These are phyloP conservation scores for Tigriopus japonicus DNA, from an alignment of 1,140 invertebrate genomes.

Conservation along the genomic window DNA sequence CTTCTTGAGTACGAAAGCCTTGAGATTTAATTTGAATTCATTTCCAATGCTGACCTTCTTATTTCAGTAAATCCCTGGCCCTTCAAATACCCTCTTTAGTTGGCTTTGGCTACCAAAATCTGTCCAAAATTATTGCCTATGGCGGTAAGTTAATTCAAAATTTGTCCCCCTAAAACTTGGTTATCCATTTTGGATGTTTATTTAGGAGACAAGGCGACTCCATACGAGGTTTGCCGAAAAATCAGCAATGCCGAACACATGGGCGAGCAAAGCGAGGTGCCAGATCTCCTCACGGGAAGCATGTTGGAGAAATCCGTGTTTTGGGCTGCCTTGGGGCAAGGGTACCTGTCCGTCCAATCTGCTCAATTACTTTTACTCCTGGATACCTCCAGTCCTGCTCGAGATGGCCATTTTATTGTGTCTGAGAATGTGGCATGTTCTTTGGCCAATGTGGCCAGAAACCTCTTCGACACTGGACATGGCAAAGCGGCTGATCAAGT, in stretches of 20 bases:
- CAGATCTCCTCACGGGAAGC: constrained; percentile 53
- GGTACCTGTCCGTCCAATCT: constrained; percentile 53
- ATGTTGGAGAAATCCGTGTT: constrained; percentile 57
- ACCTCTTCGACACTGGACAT: constrained; percentile 44
- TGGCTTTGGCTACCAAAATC: no score
- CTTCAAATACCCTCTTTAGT: no score
- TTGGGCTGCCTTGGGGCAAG: constrained; percentile 68
- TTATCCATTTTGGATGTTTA: no score
- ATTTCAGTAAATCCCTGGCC: no score
- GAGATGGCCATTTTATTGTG: constrained; percentile 18
- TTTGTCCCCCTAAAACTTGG: no score
- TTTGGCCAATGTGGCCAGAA: constrained; percentile 22
- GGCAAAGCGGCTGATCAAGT: constrained; percentile 50
- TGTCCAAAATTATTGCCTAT: no score
- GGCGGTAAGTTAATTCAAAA: no score
- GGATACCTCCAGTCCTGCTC: constrained; percentile 31
- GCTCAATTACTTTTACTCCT: constrained; percentile 55
- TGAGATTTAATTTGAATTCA: no score
- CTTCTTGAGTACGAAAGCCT: no score
- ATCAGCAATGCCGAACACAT: constrained; percentile 35
- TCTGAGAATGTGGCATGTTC: background rate
- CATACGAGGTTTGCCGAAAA: constrained; percentile 9
- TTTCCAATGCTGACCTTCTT: no score
- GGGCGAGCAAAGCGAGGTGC: constrained; percentile 39
- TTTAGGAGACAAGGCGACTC: constrained; percentile 28